phyloP scores from a whole-genome alignment of 1,140 invertebrate genomes.

The Holcopasites calliopsidis region DNA sequence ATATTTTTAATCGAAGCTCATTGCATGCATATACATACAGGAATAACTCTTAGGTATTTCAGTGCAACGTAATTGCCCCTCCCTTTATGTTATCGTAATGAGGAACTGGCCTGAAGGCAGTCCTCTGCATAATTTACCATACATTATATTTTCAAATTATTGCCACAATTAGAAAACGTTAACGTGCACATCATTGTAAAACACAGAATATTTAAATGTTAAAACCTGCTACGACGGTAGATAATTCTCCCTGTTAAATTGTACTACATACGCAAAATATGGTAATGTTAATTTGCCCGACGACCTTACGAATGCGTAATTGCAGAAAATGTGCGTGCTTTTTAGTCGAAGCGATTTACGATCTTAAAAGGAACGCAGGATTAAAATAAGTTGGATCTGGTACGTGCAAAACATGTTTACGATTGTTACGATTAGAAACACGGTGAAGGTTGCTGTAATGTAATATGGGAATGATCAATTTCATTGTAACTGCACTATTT shows the following conservation, averaged over 20 bases:
- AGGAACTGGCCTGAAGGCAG: background rate
- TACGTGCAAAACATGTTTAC: constrained; percentile 25
- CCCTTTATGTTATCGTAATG: background rate
- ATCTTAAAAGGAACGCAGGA: background rate
- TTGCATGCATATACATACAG: background rate
- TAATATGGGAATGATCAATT: constrained; percentile 1
- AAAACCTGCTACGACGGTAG: background rate
- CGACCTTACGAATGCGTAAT: no score
- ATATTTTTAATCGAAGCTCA: no score
- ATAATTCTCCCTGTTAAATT: no score
- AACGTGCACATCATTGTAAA: background rate
- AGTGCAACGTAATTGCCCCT: constrained; percentile 13
- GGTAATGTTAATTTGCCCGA: no score
- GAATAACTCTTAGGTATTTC: constrained; percentile 4
- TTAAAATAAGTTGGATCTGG: background rate
- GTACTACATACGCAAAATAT: no score
- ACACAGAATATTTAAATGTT: no score
- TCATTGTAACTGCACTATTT: background rate
- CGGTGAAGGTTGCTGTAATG: background rate
- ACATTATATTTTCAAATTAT: background rate
- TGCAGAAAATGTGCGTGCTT: no score
- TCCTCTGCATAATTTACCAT: constrained; percentile 10
- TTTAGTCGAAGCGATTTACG: no score
- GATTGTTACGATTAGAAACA: background rate
- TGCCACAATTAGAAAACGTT: background rate